Base-by-base conservation (phyloP, 2,888 invertebrate genomes). In the Leptinotarsa rubiginosa region DNA sequence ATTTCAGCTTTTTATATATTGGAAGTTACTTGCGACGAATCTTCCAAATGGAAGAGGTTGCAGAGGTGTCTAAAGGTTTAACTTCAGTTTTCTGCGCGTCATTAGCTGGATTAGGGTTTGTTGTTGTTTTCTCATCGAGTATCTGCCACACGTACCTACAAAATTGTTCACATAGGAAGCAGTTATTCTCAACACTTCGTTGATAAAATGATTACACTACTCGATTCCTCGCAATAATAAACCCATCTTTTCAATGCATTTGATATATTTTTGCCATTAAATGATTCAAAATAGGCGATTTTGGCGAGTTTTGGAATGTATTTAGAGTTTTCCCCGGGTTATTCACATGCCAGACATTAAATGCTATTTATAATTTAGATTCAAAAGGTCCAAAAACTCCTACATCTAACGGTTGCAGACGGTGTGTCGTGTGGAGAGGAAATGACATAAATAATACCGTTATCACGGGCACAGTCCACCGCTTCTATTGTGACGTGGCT, bases 361-460 rank as follows among this genome's bases (percentile, higher is more conserved):
- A 49, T 49, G 16, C 49, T 49, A 5, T 49, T 1, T 13, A 16
- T 1, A 49, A 49, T 16, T 16, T 49, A 31, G 31, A 31, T 49
- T 49, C 0, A 5, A 2, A 49, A 16, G 16, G 16, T 16, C 49
- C 49, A 49, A 15, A 49, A 4, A 49, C 49, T 4, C 15, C 49
- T 49, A 49, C 16, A 49, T 49, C 49, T 49, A 49, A 49, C 13
- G 49, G 12, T 49, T 49, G 16, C 49, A 49, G 16, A 13, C 4
- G 13, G 16, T 49, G 16, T 16, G 15, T 49, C 3, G 15, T 4
- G 16, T 49, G 49, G 16, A 84, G 84, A 71, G 87, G 82, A 31
- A 7, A 31, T 16, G 84, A 82, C 20, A 86, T 84, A 67, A 41
- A 83, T 74, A 59, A 87, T 81, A 7, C 85, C 85, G 78, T 84